phyloP scores from a whole-genome alignment of 2,113 vertebrate genomes.

The Pseudorectes ferrugineus region DNA sequence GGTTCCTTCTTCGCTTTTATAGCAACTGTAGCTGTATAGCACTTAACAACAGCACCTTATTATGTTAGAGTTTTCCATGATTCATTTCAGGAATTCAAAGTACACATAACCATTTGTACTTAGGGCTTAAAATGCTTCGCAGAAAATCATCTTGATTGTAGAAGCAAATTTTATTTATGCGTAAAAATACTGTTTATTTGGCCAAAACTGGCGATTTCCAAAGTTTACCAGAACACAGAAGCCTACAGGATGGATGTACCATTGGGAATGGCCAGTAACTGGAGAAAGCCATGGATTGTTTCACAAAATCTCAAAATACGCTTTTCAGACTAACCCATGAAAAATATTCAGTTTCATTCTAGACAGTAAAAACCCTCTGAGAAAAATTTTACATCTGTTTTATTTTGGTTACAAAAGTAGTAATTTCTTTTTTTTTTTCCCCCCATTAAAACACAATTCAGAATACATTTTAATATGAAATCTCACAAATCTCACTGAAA shows the following conservation, averaged over 20 bases:
- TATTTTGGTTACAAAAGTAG: neutral
- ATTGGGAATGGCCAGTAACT: neutral
- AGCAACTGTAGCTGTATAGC: neutral
- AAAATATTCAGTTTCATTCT: neutral
- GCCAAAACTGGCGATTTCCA: neutral
- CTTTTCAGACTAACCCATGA: neutral
- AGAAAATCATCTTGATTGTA: neutral
- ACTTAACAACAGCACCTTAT: neutral
- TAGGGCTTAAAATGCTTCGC: neutral
- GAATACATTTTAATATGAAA: neutral
- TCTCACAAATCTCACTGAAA: too few relatives aligned
- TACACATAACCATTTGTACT: neutral
- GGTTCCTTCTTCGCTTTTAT: neutral
- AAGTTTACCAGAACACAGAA: neutral
- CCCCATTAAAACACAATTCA: neutral
- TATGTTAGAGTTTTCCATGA: constrained; percentile 2
- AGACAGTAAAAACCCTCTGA: neutral
- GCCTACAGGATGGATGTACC: neutral
- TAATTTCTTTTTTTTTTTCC: neutral
- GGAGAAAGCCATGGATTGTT: neutral
- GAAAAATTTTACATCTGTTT: neutral
- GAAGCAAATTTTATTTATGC: neutral
- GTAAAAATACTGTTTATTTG: neutral
- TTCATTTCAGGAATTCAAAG: neutral
- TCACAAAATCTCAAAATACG: neutral